Percentiles rank a stretch among this genome's conserved stretches.
Conservation (phyloP, 2,113 vertebrate species). For the Natator depressus region DNA sequence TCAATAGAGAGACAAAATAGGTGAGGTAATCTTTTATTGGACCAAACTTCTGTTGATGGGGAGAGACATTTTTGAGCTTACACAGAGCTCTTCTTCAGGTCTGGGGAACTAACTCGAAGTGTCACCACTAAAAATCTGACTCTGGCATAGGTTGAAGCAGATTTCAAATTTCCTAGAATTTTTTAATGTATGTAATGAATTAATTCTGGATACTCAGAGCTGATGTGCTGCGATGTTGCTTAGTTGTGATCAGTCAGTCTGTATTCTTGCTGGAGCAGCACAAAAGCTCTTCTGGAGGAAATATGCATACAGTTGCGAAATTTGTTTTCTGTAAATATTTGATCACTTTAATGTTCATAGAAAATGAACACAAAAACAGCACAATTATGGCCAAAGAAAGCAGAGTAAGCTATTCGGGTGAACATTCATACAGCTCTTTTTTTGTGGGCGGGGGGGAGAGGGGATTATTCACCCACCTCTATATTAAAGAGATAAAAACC, state of each 20-base stretch:
- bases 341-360: background rate
- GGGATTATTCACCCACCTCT: background rate
- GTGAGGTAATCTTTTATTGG: background rate
- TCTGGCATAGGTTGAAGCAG: background rate
- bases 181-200: background rate
- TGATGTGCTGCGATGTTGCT: background rate
- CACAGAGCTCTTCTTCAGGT: background rate
- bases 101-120: background rate
- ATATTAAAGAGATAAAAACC: background rate
- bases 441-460: too few relatives aligned
- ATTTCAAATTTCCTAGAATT: background rate
- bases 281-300: background rate
- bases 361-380: background rate
- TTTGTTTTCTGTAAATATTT: background rate
- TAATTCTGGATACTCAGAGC: background rate
- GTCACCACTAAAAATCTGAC: background rate
- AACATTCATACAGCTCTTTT: background rate
- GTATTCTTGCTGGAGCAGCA: background rate
- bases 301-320: background rate
- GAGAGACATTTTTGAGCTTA: background rate
- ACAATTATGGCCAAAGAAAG: background rate
- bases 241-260: background rate
- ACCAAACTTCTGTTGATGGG: background rate
- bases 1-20: background rate
- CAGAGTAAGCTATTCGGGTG: background rate